Percentiles rank a stretch among this genome's conserved stretches.
These are phyloP conservation scores for Mercenaria mercenaria DNA, from an alignment of 1,140 invertebrate species.

Conservation along the genomic window DNA sequence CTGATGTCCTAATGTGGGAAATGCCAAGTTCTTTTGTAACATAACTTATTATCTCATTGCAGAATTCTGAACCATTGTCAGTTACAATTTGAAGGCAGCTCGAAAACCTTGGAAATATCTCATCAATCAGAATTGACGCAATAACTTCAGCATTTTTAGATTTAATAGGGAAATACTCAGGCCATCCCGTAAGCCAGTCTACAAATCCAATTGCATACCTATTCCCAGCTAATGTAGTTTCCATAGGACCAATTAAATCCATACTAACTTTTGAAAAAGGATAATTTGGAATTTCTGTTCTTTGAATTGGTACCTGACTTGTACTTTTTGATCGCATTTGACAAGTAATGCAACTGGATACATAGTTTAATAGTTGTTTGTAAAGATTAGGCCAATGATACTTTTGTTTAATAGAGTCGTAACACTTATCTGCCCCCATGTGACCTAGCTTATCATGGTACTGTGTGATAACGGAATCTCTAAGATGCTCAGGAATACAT, in stretches of 20 bases:
- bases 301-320: neutral
- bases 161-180: conserved; percentile 11
- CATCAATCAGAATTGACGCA: neutral
- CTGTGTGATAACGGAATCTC: neutral
- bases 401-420: conserved; percentile 11
- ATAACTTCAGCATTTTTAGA: conserved; percentile 1
- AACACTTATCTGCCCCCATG: conserved; percentile 19
- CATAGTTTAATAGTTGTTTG: neutral
- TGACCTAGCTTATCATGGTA: conserved; percentile 3
- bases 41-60: neutral
- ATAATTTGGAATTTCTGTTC: neutral
- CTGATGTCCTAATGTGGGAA: neutral
- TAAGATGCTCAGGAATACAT: neutral
- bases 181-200: neutral
- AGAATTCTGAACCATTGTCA: conserved; percentile 19
- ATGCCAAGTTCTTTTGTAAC: neutral
- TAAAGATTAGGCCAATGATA: conserved; percentile 21
- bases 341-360: neutral
- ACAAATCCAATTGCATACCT: neutral
- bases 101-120: neutral
- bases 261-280: neutral
- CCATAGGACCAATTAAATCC: neutral
- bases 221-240: neutral
- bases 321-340: neutral
- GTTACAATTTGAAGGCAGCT: neutral